phyloP scores from a whole-genome alignment of 1,140 invertebrate species.

The Eubasilissa regina region DNA sequence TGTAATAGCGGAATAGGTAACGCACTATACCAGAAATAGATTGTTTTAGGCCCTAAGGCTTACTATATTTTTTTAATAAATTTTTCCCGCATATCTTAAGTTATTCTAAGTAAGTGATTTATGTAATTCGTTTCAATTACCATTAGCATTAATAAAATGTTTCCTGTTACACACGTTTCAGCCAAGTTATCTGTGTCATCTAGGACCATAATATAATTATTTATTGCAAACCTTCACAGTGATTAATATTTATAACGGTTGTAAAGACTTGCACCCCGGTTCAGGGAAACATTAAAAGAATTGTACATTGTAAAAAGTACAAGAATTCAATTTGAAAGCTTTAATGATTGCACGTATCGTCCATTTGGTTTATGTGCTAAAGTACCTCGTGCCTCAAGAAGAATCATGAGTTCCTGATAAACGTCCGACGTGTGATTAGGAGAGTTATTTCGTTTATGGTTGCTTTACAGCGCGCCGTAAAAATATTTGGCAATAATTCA shows the following conservation, averaged over 20 bases:
- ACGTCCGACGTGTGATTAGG: constrained; percentile 5
- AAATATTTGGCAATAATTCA: background rate
- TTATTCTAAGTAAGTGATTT: no score
- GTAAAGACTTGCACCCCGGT: background rate
- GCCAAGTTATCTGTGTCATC: no score
- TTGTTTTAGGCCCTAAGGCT: no score
- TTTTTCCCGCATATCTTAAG: no score
- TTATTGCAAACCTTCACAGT: no score
- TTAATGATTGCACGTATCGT: constrained; percentile 1
- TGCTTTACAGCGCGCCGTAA: constrained; percentile 1
- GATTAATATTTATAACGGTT: background rate
- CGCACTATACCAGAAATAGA: no score
- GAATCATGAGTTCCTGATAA: constrained; percentile 19
- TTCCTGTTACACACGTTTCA: no score
- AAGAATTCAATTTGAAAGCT: background rate
- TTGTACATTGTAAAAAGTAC: background rate
- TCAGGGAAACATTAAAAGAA: background rate
- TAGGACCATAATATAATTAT: no score
- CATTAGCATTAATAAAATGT: no score
- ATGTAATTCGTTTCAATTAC: no score
- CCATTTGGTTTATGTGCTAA: background rate
- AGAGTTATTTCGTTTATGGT: constrained; percentile 8
- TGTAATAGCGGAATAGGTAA: no score
- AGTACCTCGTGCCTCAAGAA: background rate
- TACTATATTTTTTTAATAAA: no score